Conservation (phyloP, 30 jellyfish, hydroid and myxozoan species). For the Pelagia noctiluca region DNA sequence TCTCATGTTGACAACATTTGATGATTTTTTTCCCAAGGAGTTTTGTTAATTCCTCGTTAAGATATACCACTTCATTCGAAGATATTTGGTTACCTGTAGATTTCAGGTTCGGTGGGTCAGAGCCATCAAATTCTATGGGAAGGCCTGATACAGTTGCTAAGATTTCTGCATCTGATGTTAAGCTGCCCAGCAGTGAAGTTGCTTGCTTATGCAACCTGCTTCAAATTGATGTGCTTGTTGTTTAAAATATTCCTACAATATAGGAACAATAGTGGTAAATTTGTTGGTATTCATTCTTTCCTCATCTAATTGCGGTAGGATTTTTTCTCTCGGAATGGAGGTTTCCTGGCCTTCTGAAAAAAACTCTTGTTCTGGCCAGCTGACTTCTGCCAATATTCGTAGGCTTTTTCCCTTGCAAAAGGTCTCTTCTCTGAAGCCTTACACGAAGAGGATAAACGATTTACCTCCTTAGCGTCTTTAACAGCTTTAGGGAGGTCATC, state of each 20-base stretch:
- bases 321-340: slow-evolving; percentile 33
- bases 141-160: neutral
- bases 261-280: neutral
- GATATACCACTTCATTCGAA: neutral
- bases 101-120: neutral
- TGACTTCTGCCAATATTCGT: no score
- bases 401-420: neutral
- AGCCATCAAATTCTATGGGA: neutral
- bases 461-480: slow-evolving; percentile 25
- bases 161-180: slow-evolving; percentile 30
- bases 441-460: neutral
- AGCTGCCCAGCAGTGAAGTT: neutral
- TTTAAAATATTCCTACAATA: neutral
- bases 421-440: slow-evolving; percentile 2
- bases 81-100: neutral
- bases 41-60: neutral
- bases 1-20: slow-evolving; percentile 21
- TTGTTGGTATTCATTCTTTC: neutral
- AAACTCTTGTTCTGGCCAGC: neutral
- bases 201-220: slow-evolving; percentile 37
- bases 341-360: slow-evolving; percentile 48
- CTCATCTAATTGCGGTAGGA: slow-evolving; percentile 17
- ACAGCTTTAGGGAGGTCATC: slow-evolving; percentile 36
- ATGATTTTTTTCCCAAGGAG: slow-evolving; percentile 21
- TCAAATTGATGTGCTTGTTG: neutral